Evolutionary conservation across 35 echinoderm and acorn worm genomes (phyloP).

Genomic region (Apostichopus japonicus): DNA sequence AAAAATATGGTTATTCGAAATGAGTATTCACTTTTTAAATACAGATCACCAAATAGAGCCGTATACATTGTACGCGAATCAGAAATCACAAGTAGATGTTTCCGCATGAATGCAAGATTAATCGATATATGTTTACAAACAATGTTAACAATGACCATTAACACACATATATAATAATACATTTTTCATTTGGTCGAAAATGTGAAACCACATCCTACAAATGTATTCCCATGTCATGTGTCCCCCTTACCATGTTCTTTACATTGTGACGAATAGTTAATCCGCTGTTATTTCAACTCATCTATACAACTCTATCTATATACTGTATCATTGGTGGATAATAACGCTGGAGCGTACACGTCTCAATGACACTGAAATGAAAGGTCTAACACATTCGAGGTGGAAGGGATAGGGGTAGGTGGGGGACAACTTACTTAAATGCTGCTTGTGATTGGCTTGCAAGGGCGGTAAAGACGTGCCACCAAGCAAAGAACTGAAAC

Average conservation of each 20-base stretch:
- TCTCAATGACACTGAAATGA: neutral
- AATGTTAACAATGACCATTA: too few species aligned
- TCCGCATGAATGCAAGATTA: too few species aligned
- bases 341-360: neutral
- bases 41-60: too few species aligned
- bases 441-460: slow-evolving; percentile 30
- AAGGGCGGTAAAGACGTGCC: slow-evolving; percentile 27
- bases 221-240: neutral
- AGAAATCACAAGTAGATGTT: too few species aligned
- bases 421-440: neutral
- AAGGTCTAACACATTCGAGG: neutral
- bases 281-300: neutral
- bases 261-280: neutral
- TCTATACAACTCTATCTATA: too few species aligned
- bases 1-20: too few species aligned
- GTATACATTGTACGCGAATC: too few species aligned
- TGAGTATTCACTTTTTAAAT: too few species aligned
- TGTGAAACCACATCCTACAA: too few species aligned
- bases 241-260: neutral
- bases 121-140: too few species aligned
- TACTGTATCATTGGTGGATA: neutral
- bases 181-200: too few species aligned
- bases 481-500: slow-evolving; percentile 46
- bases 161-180: too few species aligned
- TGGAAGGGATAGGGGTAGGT: neutral